Conservation (phyloP, 2,797 vertebrate species). For the Apodemus agrarius region DNA sequence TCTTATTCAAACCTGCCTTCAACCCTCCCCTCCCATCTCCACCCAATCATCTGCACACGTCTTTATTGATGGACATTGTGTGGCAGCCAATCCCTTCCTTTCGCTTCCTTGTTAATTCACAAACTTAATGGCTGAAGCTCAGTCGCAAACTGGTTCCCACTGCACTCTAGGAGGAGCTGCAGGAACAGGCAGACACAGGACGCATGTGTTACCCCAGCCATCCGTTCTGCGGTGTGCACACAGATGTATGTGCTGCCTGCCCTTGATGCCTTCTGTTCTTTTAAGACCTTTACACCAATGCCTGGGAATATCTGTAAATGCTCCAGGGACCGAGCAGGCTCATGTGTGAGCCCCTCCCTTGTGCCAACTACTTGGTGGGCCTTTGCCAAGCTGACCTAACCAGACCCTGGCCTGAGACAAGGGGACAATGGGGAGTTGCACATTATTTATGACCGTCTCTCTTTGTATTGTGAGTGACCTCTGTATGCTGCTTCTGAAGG, state of each 20-base stretch:
- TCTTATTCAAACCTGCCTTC: background rate
- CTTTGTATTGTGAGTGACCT: constrained; percentile 52
- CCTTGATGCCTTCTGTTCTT: background rate
- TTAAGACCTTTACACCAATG: background rate
- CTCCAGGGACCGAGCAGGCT: background rate
- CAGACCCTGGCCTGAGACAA: background rate
- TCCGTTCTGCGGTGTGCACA: background rate
- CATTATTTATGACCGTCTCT: constrained; percentile 59
- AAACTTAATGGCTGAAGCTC: background rate
- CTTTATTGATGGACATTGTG: no score
- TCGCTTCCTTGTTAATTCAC: background rate
- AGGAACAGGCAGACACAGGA: background rate
- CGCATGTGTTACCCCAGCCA: background rate
- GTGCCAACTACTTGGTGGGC: constrained; percentile 30
- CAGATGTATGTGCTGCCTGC: background rate
- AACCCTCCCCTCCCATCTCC: accelerated
- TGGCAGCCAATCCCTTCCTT: background rate
- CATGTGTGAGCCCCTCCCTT: background rate
- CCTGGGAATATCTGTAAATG: background rate
- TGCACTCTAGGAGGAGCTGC: background rate
- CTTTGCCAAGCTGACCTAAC: constrained; percentile 42
- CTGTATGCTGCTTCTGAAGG: background rate
- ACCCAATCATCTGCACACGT: background rate
- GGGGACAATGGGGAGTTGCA: constrained; percentile 16
- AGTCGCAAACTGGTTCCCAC: background rate